phyloP scores from a whole-genome alignment of 2,113 vertebrate genomes.

The Calidris pugnax region DNA sequence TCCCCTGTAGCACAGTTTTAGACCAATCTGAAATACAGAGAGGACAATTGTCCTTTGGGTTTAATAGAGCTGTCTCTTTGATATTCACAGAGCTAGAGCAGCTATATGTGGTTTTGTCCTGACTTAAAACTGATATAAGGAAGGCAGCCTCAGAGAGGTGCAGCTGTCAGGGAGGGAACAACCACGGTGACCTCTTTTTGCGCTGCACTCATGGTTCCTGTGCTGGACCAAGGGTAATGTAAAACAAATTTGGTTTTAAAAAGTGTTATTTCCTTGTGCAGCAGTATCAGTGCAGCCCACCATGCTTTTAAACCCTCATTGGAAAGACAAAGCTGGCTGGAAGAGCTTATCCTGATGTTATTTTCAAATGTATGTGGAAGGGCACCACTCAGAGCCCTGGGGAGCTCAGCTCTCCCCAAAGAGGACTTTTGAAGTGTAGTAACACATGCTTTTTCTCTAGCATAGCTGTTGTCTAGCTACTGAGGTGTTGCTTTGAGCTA shows the following conservation, averaged over 20 bases:
- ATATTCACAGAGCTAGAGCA: neutral
- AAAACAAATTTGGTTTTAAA: neutral
- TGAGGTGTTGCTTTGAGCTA: neutral
- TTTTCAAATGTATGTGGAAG: neutral
- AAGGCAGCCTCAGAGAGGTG: neutral
- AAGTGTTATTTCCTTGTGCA: neutral
- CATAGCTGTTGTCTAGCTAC: no score
- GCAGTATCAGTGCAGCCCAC: neutral
- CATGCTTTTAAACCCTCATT: neutral
- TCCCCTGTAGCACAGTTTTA: constrained; percentile 33
- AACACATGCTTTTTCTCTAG: neutral
- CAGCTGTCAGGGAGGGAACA: neutral
- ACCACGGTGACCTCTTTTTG: neutral
- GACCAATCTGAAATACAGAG: constrained; percentile 3
- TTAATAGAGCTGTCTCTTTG: constrained; percentile 25
- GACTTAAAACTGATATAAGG: neutral
- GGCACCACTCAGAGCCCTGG: neutral
- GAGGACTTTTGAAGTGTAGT: neutral
- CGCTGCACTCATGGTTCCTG: neutral
- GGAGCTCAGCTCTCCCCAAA: neutral
- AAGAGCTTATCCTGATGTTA: neutral
- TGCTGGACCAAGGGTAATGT: neutral
- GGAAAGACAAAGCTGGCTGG: neutral
- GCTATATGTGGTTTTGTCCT: neutral
- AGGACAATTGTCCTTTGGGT: constrained; percentile 18